A percentile compares a stretch with the other conserved stretches of the same genome.
phyloP scores from a whole-genome alignment of 2,888 invertebrate genomes.

The Apotomis betuletana region DNA sequence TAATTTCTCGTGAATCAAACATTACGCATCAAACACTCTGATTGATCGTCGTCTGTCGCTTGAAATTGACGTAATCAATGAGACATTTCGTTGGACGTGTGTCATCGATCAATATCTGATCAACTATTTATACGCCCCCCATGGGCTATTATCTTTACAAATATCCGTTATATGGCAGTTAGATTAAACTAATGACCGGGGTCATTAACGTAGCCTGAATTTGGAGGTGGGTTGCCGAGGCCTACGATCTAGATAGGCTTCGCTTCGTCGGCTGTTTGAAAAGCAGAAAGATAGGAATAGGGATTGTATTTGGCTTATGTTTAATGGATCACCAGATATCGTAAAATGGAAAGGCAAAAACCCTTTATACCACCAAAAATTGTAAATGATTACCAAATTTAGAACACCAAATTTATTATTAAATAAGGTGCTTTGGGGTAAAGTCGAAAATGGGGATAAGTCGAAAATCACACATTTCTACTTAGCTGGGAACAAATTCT shows the following conservation, averaged over 20 bases:
- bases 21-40: constrained; percentile 17
- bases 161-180: constrained; percentile 22
- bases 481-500: too few relatives aligned
- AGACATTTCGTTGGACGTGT: constrained; percentile 27
- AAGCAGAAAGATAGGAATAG: not conserved
- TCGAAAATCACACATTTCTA: too few relatives aligned
- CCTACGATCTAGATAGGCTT: constrained; percentile 4
- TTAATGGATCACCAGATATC: not conserved
- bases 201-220: constrained; percentile 28
- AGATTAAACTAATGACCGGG: constrained; percentile 7
- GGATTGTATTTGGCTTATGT: not conserved
- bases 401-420: too few relatives aligned
- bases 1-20: constrained; percentile 14
- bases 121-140: constrained; percentile 36
- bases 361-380: too few relatives aligned
- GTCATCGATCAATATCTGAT: constrained; percentile 38
- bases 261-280: not conserved
- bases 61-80: constrained; percentile 28
- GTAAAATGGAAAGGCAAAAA: too few relatives aligned
- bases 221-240: not conserved
- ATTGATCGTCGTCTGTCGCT: constrained; percentile 16
- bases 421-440: too few relatives aligned
- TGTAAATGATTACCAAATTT: too few relatives aligned
- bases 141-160: constrained; percentile 30
- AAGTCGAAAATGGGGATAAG: too few relatives aligned